These are phyloP conservation scores for Lasiurus borealis DNA, from an alignment of 2,113 vertebrate species.

Conservation along the genomic window DNA sequence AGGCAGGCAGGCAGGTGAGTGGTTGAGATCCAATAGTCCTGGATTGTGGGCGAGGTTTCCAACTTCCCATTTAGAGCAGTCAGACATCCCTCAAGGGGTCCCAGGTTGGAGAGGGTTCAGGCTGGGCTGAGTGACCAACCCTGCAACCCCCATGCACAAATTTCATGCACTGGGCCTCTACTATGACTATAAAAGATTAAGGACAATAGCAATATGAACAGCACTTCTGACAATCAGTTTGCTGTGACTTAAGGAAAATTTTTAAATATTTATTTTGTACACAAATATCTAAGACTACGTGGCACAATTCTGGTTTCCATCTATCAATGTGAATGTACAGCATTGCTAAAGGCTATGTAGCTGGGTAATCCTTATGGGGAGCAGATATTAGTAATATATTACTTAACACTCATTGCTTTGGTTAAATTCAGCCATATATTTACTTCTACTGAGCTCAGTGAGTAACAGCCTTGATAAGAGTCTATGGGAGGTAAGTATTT, in stretches of 20 bases:
- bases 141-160: no score
- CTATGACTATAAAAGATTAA: not conserved
- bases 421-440: conserved; percentile 1
- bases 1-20: no score
- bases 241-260: not conserved
- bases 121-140: no score
- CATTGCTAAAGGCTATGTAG: not conserved
- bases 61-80: no score
- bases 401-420: conserved; percentile 18
- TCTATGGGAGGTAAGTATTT: conserved; percentile 18
- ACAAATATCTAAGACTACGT: not conserved
- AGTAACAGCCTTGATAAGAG: not conserved
- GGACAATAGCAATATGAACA: not conserved
- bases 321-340: not conserved
- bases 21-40: no score
- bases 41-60: no score
- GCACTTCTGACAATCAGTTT: not conserved
- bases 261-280: conserved; percentile 1
- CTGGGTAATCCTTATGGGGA: not conserved
- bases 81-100: no score
- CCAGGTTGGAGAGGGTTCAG: no score
- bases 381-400: not conserved
- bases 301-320: not conserved
- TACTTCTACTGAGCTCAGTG: conserved; percentile 43
- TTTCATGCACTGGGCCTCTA: no score